A percentile compares a stretch with the other conserved stretches of the same genome.
Evolutionary conservation across 2,797 vertebrate species (phyloP).

Genomic region (Amblyraja radiata): DNA sequence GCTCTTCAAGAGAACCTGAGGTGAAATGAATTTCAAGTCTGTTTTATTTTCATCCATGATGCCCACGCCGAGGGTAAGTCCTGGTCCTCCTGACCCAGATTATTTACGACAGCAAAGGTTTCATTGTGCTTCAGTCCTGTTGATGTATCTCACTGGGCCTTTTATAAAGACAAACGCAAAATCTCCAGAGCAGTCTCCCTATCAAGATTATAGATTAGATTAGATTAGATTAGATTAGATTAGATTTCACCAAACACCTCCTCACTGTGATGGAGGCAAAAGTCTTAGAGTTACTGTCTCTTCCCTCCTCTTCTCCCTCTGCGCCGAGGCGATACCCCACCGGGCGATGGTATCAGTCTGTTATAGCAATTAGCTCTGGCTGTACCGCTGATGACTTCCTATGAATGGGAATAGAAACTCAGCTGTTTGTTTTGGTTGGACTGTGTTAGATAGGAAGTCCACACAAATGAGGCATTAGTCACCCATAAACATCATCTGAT

Average conservation of each 20-base stretch:
- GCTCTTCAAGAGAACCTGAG: too few relatives aligned
- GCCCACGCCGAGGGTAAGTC: not conserved
- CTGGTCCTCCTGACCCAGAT: not conserved
- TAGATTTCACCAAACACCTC: too few relatives aligned
- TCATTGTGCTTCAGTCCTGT: not conserved
- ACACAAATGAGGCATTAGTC: not conserved
- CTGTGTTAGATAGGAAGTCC: not conserved
- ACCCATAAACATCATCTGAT: not conserved
- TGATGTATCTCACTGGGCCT: not conserved
- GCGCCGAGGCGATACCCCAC: too few relatives aligned
- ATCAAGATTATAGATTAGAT: too few relatives aligned
- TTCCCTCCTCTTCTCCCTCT: too few relatives aligned
- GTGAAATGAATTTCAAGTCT: not conserved
- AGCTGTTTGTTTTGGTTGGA: not conserved
- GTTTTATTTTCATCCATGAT: not conserved
- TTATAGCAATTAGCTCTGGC: not conserved
- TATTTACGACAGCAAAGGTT: not conserved
- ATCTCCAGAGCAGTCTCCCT: not conserved
- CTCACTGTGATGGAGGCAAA: too few relatives aligned
- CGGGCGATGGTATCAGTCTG: too few relatives aligned
- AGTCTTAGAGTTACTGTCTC: too few relatives aligned
- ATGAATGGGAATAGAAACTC: not conserved
- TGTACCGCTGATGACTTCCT: not conserved
- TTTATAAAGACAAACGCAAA: not conserved
- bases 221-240: too few relatives aligned